Evolutionary conservation across 64 coral and sea anemone species (phyloP), one percentile per base, ranked within the genome.

Genomic region (Dendrophyllia cribrosa): DNA sequence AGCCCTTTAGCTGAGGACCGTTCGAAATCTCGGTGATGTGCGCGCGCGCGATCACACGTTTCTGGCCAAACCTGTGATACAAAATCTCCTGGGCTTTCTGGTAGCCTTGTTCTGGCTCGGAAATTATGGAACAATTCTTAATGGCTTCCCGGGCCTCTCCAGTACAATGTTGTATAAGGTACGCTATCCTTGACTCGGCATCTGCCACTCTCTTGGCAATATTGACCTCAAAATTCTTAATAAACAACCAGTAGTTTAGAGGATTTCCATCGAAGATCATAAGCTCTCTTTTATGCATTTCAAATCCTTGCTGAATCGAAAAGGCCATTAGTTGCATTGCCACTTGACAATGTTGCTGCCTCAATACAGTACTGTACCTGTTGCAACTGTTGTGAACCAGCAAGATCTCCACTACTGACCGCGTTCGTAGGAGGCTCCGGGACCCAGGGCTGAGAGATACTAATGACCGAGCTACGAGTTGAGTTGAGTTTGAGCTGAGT

Each of bases 101-200:
- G 24, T 70, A 88, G n/a, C 86, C 86, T 17, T 74, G 44, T 20
- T 74, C 68, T 6, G 66, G 66, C 0, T 7, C 25, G n/a, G 48
- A 74, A 1, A 74, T 74, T 15, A 88, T 34, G 15, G 22, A n/a
- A 22, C 86, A n/a, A 14, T 45, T 75, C 75, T 70, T 26, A 49
- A 88, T 88, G 24, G 55, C 86, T 58, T 76, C 72, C 21, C 22
- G 59, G 24, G 86, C 86, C n/a, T 88, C 52, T 1, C 86, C 69
- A 7, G 24, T 74, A 4, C 51, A 76, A 21, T 43, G 47, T 34
- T 89, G 22, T 24, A 76, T 76, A 3, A 83, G 25, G 59, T 66
- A 1, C n/a, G 21, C 21, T 16, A 83, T 10, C 9, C 10, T 21
- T 8, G 46, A 12, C 65, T 43, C 59, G n/a, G 58, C 17, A 8